Evolutionary conservation across 2,888 invertebrate genomes (phyloP).

Genomic region (Nemotelus pantherinus): DNA sequence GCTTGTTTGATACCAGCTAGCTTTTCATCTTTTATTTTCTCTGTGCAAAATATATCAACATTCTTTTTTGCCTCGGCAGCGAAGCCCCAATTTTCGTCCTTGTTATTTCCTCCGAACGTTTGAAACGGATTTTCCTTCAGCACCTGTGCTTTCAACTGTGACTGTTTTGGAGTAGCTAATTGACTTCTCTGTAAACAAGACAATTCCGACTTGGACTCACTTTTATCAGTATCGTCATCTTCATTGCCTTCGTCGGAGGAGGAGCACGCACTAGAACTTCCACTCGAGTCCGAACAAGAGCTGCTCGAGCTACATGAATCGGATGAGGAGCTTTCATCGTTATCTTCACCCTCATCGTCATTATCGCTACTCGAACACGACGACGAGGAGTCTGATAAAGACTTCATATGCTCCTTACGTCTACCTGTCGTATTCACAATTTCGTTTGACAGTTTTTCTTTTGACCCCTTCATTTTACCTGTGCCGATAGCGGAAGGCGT

Average conservation of each 20-base stretch:
- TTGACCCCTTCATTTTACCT: constrained; percentile 4
- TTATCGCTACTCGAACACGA: constrained; percentile 63
- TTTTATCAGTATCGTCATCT: constrained; percentile 55
- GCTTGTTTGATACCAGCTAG: not conserved
- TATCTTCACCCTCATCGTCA: constrained; percentile 60
- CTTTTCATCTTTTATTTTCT: constrained; percentile 28
- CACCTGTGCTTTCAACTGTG: constrained; percentile 16
- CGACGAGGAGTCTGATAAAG: constrained; percentile 62
- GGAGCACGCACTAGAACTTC: constrained; percentile 55
- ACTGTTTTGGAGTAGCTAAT: not conserved
- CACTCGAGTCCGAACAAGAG: constrained; percentile 62
- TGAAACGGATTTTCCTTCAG: constrained; percentile 53
- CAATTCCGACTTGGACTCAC: constrained; percentile 48
- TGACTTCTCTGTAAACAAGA: constrained; percentile 23
- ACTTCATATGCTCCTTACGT: constrained; percentile 54
- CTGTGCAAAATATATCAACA: constrained; percentile 62
- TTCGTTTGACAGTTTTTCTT: constrained; percentile 7
- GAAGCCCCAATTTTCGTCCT: constrained; percentile 68
- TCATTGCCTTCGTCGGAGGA: constrained; percentile 60
- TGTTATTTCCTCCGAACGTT: constrained; percentile 52
- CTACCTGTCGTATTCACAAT: constrained; percentile 23
- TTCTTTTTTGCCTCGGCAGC: constrained; percentile 71
- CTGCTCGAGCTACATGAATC: constrained; percentile 61
- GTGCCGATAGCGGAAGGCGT: constrained; percentile 2
- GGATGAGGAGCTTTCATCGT: constrained; percentile 61